Base-by-base conservation (phyloP, 1,140 invertebrate species). In the Listronotus bonariensis region DNA sequence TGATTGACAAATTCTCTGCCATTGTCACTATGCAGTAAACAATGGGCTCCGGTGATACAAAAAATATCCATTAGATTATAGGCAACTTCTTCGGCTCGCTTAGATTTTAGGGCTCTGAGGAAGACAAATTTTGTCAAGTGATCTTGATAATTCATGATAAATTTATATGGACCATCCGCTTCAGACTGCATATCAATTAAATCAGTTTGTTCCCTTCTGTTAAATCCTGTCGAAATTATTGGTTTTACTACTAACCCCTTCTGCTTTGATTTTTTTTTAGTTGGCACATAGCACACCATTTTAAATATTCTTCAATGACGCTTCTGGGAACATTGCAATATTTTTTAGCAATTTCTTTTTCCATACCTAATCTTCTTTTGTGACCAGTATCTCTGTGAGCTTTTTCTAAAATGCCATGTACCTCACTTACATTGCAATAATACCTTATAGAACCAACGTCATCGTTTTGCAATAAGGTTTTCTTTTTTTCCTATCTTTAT, bases 21-120 rank as follows among this genome's bases (percentile, higher is more conserved):
- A 66, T 78, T 78, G 57, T 78, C 73, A n/a, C 68, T 72, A 59
- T 79, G 74, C 15, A 79, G 62, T 55, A 77, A 65, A 36, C 31
- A 42, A 32, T 73, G 73, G 8, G 76, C 73, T 38, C 77, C 78
- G 70, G 79, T 72, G 51, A 57, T 66, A 18, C 48, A 63, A 72
- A 79, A 77, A 52, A 78, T 72, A 20, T 71, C 60, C 8, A 77
- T 42, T 45, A 59, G n/a, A n/a, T 66, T 62, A 31, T 66, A 36
- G 11, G 57, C 43, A 2, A 61, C 58, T 52, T 61, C 46, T 51
- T 61, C 34, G 17, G 34, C 46, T 20, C 20, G n/a, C 14, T 61
- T 51, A 32, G 17, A 2, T 41, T 38, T 60, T 36, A 48, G 32
- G 20, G 42, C 8, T 60, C 34, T 17, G 9, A 60, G 34, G 14